Evolutionary conservation across 2,888 invertebrate genomes (phyloP).

Genomic region (Oscheius sp.): DNA sequence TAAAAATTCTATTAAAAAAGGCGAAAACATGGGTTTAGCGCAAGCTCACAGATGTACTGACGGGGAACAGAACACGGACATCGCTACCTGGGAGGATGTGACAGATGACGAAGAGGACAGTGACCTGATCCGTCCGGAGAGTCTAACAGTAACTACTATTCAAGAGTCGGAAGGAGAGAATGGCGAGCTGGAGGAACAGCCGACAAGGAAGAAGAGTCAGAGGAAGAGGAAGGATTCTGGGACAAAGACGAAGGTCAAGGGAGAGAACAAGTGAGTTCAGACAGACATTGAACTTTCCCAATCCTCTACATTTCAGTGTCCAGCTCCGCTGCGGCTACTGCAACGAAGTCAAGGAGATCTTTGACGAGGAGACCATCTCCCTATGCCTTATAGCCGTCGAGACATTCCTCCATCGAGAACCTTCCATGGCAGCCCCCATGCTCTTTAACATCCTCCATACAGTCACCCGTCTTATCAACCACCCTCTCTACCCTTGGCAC

Average conservation of each 20-base stretch:
- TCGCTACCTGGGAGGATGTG: constrained; percentile 54
- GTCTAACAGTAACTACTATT: constrained; percentile 56
- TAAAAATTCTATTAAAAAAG: constrained; percentile 6
- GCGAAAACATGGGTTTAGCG: constrained; percentile 31
- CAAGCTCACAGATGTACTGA: constrained; percentile 54
- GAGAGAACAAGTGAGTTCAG: constrained; percentile 22
- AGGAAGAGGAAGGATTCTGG: constrained; percentile 25
- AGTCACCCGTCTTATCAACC: constrained; percentile 79
- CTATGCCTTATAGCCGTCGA: constrained; percentile 91
- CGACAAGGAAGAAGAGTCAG: constrained; percentile 36
- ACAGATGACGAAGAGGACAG: constrained; percentile 41
- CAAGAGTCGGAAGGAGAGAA: constrained; percentile 35
- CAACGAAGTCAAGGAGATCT: constrained; percentile 87
- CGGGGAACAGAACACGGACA: constrained; percentile 43
- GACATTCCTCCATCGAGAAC: constrained; percentile 95
- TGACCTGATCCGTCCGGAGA: constrained; percentile 60
- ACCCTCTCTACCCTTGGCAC: constrained; percentile 72
- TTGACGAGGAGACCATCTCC: constrained; percentile 88
- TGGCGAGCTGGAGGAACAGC: constrained; percentile 37
- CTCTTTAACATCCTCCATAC: constrained; percentile 89
- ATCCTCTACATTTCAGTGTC: constrained; percentile 48
- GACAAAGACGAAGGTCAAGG: constrained; percentile 14
- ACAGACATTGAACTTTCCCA: not conserved
- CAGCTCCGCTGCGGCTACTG: constrained; percentile 84
- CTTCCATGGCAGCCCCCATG: constrained; percentile 89